Conservation (phyloP, 2,888 invertebrate genomes). For the Atrina japonica region DNA sequence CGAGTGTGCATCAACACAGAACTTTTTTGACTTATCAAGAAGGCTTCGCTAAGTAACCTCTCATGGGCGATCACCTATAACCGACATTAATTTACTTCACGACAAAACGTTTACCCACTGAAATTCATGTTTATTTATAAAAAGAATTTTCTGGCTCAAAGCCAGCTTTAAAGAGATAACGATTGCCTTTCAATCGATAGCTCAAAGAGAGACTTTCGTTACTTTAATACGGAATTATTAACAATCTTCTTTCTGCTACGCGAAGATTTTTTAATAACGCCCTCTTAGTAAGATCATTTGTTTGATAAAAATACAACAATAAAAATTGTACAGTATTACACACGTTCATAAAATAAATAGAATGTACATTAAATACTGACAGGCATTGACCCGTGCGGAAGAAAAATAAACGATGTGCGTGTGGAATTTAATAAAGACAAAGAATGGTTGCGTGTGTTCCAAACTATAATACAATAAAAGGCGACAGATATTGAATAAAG, state of each 20-base stretch:
- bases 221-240: slow-evolving; percentile 35
- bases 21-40: no score
- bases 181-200: slow-evolving; percentile 18
- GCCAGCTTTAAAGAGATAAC: slow-evolving; percentile 25
- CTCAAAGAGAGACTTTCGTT: slow-evolving; percentile 27
- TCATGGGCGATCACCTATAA: no score
- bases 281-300: no score
- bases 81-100: no score
- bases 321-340: no score
- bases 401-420: slow-evolving; percentile 14
- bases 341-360: no score
- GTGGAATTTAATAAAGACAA: slow-evolving; percentile 22
- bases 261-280: slow-evolving; percentile 1
- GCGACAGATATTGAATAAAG: slow-evolving; percentile 19
- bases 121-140: background rate
- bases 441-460: slow-evolving; percentile 19
- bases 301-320: no score
- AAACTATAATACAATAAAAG: slow-evolving; percentile 9
- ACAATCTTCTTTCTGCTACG: slow-evolving; percentile 21
- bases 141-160: slow-evolving; percentile 6
- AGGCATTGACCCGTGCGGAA: background rate
- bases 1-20: no score
- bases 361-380: background rate
- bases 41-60: no score
- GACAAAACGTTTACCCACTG: no score